phyloP scores from a whole-genome alignment of 1,140 invertebrate genomes.

The Drosophila arizonae region DNA sequence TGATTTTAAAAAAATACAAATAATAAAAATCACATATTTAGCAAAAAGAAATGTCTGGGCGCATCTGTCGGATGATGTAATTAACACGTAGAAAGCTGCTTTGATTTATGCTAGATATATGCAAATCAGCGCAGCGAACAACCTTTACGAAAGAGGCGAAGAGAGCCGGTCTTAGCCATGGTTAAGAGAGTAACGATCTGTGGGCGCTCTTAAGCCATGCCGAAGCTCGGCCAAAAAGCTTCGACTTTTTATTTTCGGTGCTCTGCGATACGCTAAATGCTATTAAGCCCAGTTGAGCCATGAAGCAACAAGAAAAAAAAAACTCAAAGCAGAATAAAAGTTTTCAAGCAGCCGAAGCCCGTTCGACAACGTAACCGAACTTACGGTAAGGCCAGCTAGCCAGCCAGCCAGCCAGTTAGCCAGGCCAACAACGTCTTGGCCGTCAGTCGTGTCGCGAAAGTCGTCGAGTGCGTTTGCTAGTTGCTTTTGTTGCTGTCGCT shows the following conservation, averaged over 20 bases:
- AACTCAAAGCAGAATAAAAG: slow-evolving; percentile 16
- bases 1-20: neutral
- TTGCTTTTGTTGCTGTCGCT: slow-evolving; percentile 58
- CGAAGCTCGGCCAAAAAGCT: slow-evolving; percentile 20
- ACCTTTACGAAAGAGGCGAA: slow-evolving; percentile 26
- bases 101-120: slow-evolving; percentile 60
- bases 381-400: slow-evolving; percentile 58
- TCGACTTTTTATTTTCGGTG: slow-evolving; percentile 17
- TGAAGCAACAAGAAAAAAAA: slow-evolving; percentile 49
- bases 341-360: slow-evolving; percentile 35
- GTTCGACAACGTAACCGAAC: slow-evolving; percentile 71
- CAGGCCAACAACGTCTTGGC: slow-evolving; percentile 53
- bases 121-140: slow-evolving; percentile 43
- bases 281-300: slow-evolving; percentile 72
- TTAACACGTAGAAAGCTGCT: slow-evolving; percentile 68
- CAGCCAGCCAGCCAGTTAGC: slow-evolving; percentile 43
- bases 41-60: slow-evolving; percentile 30
- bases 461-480: slow-evolving; percentile 79
- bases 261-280: slow-evolving; percentile 66
- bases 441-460: slow-evolving; percentile 81
- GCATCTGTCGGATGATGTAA: slow-evolving; percentile 63
- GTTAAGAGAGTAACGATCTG: slow-evolving; percentile 31
- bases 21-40: slow-evolving; percentile 2
- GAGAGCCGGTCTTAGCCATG: slow-evolving; percentile 1
- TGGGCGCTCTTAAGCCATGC: slow-evolving; percentile 26